Evolutionary conservation across 2,797 vertebrate species (phyloP).

Genomic region (Phrynocephalus forsythii): DNA sequence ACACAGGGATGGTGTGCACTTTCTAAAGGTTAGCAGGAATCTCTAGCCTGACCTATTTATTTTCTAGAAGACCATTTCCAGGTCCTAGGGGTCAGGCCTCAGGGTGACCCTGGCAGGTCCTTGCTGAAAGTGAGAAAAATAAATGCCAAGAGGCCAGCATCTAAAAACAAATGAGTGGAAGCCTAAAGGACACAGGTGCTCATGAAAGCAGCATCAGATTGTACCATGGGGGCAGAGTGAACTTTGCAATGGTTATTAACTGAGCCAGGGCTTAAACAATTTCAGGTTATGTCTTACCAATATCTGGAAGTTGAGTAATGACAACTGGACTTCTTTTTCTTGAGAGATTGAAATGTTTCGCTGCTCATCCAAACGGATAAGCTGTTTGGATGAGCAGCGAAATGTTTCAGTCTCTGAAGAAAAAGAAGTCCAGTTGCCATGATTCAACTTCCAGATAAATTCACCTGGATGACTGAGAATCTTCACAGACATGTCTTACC

Average conservation of each 20-base stretch:
- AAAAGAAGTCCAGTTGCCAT: too few relatives aligned
- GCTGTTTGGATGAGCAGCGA: too few relatives aligned
- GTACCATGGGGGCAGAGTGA: background rate
- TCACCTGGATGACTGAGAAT: too few relatives aligned
- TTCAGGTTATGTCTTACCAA: background rate
- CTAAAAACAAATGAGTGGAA: slow-evolving; percentile 26
- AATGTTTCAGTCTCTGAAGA: too few relatives aligned
- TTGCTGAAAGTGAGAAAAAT: background rate
- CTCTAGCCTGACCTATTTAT: background rate
- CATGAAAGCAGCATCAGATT: background rate
- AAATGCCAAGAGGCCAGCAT: background rate
- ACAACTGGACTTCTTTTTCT: too few relatives aligned
- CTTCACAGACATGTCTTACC: background rate
- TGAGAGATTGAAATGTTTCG: too few relatives aligned
- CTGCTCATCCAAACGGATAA: too few relatives aligned
- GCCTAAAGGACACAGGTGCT: background rate
- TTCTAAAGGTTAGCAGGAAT: slow-evolving; percentile 59
- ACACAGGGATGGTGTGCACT: slow-evolving; percentile 52
- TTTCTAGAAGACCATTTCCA: slow-evolving; percentile 49
- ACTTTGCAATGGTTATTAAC: background rate
- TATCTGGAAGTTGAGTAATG: too few relatives aligned
- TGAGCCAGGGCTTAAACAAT: background rate
- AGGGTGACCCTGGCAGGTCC: background rate
- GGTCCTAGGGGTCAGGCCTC: background rate
- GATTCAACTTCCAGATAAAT: too few relatives aligned